A percentile compares a stretch with the other conserved stretches of the same genome.
Evolutionary conservation across 2,797 vertebrate genomes (phyloP).

Genomic region (Sus cebifrons): DNA sequence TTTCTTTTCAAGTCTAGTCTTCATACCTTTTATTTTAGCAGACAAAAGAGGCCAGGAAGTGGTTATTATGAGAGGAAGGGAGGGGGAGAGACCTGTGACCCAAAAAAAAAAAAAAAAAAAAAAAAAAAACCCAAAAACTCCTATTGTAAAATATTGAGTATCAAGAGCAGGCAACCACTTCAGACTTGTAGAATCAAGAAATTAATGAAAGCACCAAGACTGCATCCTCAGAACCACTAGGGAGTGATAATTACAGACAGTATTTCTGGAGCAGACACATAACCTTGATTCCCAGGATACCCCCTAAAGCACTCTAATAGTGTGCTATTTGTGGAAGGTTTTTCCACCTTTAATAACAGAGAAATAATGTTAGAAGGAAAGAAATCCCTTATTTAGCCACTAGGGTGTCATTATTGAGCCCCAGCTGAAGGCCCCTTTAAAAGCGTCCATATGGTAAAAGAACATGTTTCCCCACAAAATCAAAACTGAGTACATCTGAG

Average conservation of each 20-base stretch:
- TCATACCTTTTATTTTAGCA: slow-evolving; percentile 69
- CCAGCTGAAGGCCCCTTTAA: slow-evolving; percentile 82
- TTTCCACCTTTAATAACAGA: slow-evolving; percentile 87
- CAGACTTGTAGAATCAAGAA: slow-evolving; percentile 82
- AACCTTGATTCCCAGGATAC: slow-evolving; percentile 86
- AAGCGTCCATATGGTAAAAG: slow-evolving; percentile 85
- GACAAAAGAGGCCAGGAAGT: slow-evolving; percentile 75
- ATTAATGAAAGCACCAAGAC: slow-evolving; percentile 84
- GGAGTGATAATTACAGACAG: slow-evolving; percentile 87
- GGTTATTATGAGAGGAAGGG: slow-evolving; percentile 66
- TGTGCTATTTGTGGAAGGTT: slow-evolving; percentile 86
- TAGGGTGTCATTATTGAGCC: slow-evolving; percentile 83
- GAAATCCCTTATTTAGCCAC: slow-evolving; percentile 86
- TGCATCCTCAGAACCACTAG: slow-evolving; percentile 82
- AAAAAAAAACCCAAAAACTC: background rate
- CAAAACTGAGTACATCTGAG: slow-evolving; percentile 85
- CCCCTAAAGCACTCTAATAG: slow-evolving; percentile 85
- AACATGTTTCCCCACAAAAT: slow-evolving; percentile 83
- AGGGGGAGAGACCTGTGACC: slow-evolving; percentile 35
- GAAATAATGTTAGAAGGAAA: slow-evolving; percentile 86
- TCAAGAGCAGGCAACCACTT: slow-evolving; percentile 66
- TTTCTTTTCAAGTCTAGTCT: slow-evolving; percentile 70
- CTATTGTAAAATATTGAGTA: slow-evolving; percentile 70
- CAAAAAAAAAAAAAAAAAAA: slow-evolving; percentile 36
- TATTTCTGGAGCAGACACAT: slow-evolving; percentile 86